Evolutionary conservation across 2,113 vertebrate species (phyloP).

Genomic region (Dryoscopus gambensis): DNA sequence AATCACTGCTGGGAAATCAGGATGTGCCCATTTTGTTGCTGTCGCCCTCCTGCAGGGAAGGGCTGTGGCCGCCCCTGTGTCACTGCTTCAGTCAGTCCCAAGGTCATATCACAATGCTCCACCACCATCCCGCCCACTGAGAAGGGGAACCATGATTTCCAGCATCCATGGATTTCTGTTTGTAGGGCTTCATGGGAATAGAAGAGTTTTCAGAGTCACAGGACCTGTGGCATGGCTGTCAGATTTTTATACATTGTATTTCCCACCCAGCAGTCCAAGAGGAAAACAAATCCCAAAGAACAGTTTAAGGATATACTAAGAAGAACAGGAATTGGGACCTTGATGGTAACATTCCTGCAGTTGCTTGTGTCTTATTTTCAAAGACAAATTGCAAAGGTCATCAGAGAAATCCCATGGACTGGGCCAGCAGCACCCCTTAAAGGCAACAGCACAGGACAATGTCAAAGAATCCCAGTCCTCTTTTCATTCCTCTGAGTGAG

Average conservation of each 20-base stretch:
- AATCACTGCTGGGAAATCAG: not conserved
- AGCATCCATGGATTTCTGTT: not conserved
- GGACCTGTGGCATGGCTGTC: not conserved
- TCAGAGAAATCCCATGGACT: not conserved
- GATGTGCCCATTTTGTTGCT: not conserved
- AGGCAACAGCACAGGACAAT: not conserved
- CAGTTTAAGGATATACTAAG: not conserved
- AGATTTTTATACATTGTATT: not conserved
- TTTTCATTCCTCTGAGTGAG: not conserved
- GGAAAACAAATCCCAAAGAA: not conserved
- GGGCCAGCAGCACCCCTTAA: not conserved
- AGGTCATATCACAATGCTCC: fast-evolving
- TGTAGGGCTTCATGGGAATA: not conserved
- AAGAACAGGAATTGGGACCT: not conserved
- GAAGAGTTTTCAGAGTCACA: fast-evolving
- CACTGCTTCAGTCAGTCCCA: not conserved
- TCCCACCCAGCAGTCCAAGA: not conserved
- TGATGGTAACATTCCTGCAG: not conserved
- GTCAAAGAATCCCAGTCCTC: not conserved
- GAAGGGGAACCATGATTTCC: not conserved
- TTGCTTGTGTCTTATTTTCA: not conserved
- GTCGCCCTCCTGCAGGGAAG: fast-evolving
- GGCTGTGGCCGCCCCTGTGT: fast-evolving
- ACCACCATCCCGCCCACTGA: fast-evolving
- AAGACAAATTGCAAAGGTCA: not conserved